Base-by-base conservation (phyloP, 2,797 vertebrate species). In the Macropodus opercularis region DNA sequence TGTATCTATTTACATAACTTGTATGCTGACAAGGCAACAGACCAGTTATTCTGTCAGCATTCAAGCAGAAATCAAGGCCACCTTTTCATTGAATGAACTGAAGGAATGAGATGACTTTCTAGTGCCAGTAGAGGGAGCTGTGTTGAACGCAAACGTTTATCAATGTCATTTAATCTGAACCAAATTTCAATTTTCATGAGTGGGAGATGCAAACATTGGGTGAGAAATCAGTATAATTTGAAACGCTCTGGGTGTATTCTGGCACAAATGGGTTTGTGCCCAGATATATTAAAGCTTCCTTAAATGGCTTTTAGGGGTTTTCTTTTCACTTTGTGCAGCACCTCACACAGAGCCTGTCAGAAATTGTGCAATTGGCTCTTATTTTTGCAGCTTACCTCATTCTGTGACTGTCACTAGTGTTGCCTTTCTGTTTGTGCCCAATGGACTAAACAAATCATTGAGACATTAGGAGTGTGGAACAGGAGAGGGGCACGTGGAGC, bases 121-220 rank as follows among this genome's bases (percentile, higher is more conserved):
- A 1, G 39, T 36, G 63, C 89, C 90, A 85, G 84, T 75, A 91
- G 90, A 90, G 87, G 90, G 88, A 70, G 88, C 86, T 81, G 63
- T 86, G 38, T 54, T 56, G 82, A 87, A 69, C 75, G 51, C 68
- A 71, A 72, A 76, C 68, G 74, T 85, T 89, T 88, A 91, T 91
- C 88, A 87, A 63, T 77, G 77, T 86, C 70, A 86, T 85, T 89
- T 89, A 80, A 90, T 90, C 87, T 90, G 88, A 89, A 89, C 87
- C 79, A 84, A 90, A 90, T 91, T 89, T 90, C 87, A 91, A 90
- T 90, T 91, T 91, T 80, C 85, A 84, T 84, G 88, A 89, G 90
- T 89, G 86, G 87, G 88, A 90, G 87, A 90, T 87, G 83, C 79
- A 87, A 90, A 89, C 89, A 89, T 87, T 86, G 85, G 78, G 89